These are phyloP conservation scores for Muraenolepis orangiensis DNA, from an alignment of 2,797 vertebrate species.

Conservation along the genomic window DNA sequence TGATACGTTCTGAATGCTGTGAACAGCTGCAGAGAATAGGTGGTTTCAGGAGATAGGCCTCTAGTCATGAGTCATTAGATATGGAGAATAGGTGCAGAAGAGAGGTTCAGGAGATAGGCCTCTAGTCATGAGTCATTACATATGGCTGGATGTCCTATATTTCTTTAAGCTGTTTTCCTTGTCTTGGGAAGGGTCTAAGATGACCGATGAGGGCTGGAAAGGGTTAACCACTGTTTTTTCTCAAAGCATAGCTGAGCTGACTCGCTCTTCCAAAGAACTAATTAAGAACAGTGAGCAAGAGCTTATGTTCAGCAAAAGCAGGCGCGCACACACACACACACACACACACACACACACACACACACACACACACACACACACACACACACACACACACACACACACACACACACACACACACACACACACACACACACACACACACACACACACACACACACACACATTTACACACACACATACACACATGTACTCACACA, in stretches of 20 bases:
- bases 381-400: slow-evolving; percentile 1
- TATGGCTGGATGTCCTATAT: too few species aligned
- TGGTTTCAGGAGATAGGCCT: too few species aligned
- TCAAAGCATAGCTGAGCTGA: slow-evolving; percentile 23
- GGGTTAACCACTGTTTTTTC: slow-evolving; percentile 13
- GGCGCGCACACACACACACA: slow-evolving; percentile 1
- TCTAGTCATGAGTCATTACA: too few species aligned
- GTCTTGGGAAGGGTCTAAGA: slow-evolving; percentile 13
- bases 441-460: background rate
- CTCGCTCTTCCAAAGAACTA: slow-evolving; percentile 13
- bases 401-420: slow-evolving; percentile 2
- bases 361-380: background rate
- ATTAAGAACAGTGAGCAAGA: slow-evolving; percentile 17
- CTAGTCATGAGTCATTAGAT: too few species aligned
- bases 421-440: background rate
- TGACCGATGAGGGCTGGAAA: slow-evolving; percentile 39
- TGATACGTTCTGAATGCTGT: too few species aligned
- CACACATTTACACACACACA: background rate
- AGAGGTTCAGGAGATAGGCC: too few species aligned
- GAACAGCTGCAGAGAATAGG: too few species aligned
- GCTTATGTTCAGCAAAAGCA: slow-evolving; percentile 4
- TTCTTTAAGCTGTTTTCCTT: background rate
- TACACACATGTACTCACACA: background rate
- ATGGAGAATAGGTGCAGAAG: too few species aligned
- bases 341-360: background rate